These are phyloP conservation scores for Formica exsecta DNA, from an alignment of 1,140 invertebrate genomes.

Conservation along the genomic window DNA sequence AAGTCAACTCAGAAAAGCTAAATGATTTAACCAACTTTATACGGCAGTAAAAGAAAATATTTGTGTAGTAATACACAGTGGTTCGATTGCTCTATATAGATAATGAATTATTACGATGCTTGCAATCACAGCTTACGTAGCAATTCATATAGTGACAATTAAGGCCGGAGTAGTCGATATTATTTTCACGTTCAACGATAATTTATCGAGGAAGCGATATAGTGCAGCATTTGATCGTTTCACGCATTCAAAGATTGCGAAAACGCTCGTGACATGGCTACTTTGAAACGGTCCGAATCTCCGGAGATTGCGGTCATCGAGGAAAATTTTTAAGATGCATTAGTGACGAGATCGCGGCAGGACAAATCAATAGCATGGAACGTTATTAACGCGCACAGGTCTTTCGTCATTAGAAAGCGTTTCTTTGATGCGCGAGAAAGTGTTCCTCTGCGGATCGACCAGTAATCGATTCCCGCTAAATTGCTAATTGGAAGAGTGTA, in stretches of 20 bases:
- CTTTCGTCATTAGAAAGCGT: constrained; percentile 73
- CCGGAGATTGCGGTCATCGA: constrained; percentile 41
- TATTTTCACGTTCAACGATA: constrained; percentile 49
- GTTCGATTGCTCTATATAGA: neutral
- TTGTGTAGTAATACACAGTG: neutral
- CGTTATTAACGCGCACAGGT: constrained; percentile 14
- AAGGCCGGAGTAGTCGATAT: constrained; percentile 21
- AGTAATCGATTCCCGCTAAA: constrained; percentile 38
- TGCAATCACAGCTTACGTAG: constrained; percentile 26
- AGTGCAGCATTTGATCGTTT: neutral
- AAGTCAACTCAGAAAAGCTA: neutral
- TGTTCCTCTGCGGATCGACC: constrained; percentile 36
- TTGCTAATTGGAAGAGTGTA: neutral
- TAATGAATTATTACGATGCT: constrained; percentile 25
- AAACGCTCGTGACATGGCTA: constrained; percentile 32
- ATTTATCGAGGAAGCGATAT: constrained; percentile 53
- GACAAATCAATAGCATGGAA: neutral
- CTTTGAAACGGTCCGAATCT: constrained; percentile 50
- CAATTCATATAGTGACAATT: constrained; percentile 53
- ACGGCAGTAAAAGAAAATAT: constrained; percentile 14
- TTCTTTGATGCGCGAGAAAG: constrained; percentile 55
- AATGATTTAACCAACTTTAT: neutral
- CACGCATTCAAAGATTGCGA: constrained; percentile 40
- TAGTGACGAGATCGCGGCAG: constrained; percentile 22
- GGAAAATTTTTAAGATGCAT: constrained; percentile 45